Evolutionary conservation across 2,888 invertebrate species (phyloP).

Genomic region (Luffia ferchaultella): DNA sequence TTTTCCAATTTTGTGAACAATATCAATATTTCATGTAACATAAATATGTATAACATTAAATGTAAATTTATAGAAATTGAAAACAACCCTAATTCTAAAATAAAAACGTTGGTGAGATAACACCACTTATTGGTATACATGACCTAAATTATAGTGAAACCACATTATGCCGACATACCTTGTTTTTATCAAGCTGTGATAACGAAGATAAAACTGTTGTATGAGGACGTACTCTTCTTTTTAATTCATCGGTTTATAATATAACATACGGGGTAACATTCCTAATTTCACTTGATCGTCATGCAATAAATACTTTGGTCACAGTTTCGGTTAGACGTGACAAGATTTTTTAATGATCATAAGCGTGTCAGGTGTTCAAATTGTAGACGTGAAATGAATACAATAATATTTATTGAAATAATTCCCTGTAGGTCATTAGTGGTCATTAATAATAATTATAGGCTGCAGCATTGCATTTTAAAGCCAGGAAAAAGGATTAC

Average conservation of each 20-base stretch:
- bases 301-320: too few species aligned
- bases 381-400: not conserved
- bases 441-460: too few species aligned
- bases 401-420: not conserved
- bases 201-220: conserved; percentile 54
- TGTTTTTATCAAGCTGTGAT: conserved; percentile 50
- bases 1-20: too few species aligned
- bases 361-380: not conserved
- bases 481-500: too few species aligned
- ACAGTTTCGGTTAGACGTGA: not conserved
- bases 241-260: not conserved
- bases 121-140: conserved; percentile 21
- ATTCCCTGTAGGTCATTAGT: too few species aligned
- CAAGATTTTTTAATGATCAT: not conserved
- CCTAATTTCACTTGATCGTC: not conserved
- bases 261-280: not conserved
- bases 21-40: too few species aligned
- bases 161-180: conserved; percentile 22
- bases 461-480: too few species aligned
- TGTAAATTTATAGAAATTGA: too few species aligned
- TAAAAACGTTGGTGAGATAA: too few species aligned
- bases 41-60: too few species aligned
- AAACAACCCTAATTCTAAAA: too few species aligned
- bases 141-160: conserved; percentile 46
- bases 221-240: not conserved